Base-by-base conservation (phyloP, 2,888 invertebrate genomes). In the Caenorhabditis sp. region DNA sequence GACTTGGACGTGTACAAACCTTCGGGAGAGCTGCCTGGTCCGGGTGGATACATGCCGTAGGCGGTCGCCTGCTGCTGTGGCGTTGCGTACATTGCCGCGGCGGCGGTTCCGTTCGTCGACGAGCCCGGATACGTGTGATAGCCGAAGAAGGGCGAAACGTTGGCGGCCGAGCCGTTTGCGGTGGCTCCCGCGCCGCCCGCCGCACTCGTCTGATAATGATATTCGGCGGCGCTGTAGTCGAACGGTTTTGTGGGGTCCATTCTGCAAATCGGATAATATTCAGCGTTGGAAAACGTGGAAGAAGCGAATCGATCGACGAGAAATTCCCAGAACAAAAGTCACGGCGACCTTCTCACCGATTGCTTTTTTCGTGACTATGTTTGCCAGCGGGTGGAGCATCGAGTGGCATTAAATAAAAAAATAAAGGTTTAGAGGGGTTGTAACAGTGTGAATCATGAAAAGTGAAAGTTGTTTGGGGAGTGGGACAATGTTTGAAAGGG, bases 21-120 rank as follows among this genome's bases (percentile, higher is more conserved):
- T 68, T 78, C 80, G n/a, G 78, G 78, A 9, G 71, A 68, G 35
- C 72, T 75, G 17, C 77, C 78, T 3, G 80, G 58, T 8, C 66
- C 77, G 5, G 50, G 48, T 7, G 52, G 45, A 48, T 78, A 80
- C 72, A 78, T 78, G 15, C 24, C 37, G 24, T 41, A 48, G 2
- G 35, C 46, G 26, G 37, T n/a, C n/a, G n/a, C 11, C 17, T 30
- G 39, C 13, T 35, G 52, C 32, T 24, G 56, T 7, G 39, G 46
- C 9, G 59, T 41, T 9, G 35, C 46, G 35, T 50, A 63, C 45
- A 66, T 70, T 3, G 20, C 32, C 5, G 41, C 20, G 20, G 22
- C 27, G 2, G 43, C 24, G n/a, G 63, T 22, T 43, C 61, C 70
- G 37, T 59, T 48, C 9, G 61, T 30, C 11, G 75, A 52, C 1